These are phyloP conservation scores for Eueremaeus valkanovi DNA, from an alignment of 2,888 invertebrate species.

Conservation along the genomic window DNA sequence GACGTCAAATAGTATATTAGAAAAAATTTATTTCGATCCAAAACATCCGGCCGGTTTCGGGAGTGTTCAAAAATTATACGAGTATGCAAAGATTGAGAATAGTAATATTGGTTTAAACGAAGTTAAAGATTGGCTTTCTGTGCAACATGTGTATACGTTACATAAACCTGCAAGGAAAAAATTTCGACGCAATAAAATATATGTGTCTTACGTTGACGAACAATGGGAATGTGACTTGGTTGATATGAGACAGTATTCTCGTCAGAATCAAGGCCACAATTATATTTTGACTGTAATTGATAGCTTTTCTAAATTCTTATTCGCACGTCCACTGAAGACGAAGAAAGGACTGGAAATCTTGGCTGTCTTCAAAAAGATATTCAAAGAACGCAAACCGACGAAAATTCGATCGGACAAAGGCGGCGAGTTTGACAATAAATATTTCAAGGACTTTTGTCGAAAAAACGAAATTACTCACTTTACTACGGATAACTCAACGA, in stretches of 20 bases:
- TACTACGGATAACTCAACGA: slow-evolving; percentile 48
- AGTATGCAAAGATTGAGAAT: not conserved
- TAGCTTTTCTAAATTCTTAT: slow-evolving; percentile 48
- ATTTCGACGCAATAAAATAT: slow-evolving; percentile 42
- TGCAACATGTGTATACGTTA: slow-evolving; percentile 41
- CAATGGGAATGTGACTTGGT: slow-evolving; percentile 48
- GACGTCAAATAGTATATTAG: no score
- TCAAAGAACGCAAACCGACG: slow-evolving; percentile 42
- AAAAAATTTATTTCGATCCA: slow-evolving; percentile 39
- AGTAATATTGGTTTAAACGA: not conserved
- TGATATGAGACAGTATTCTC: slow-evolving; percentile 40
- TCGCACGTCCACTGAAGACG: slow-evolving; percentile 46
- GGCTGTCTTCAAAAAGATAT: slow-evolving; percentile 44
- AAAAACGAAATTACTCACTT: slow-evolving; percentile 47
- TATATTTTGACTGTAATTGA: no score
- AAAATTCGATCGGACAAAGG: slow-evolving; percentile 45
- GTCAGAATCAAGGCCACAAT: slow-evolving; percentile 46
- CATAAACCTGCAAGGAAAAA: slow-evolving; percentile 40
- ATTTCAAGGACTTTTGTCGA: slow-evolving; percentile 42
- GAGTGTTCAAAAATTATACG: slow-evolving; percentile 19
- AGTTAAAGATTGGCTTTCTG: slow-evolving; percentile 37
- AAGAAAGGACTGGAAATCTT: slow-evolving; percentile 45
- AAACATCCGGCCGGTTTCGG: slow-evolving; percentile 31
- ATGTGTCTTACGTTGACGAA: slow-evolving; percentile 46
- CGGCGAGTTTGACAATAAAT: slow-evolving; percentile 47